Base-by-base conservation (phyloP, 2,888 invertebrate species). In the Scaptomyza cyrtandrae region DNA sequence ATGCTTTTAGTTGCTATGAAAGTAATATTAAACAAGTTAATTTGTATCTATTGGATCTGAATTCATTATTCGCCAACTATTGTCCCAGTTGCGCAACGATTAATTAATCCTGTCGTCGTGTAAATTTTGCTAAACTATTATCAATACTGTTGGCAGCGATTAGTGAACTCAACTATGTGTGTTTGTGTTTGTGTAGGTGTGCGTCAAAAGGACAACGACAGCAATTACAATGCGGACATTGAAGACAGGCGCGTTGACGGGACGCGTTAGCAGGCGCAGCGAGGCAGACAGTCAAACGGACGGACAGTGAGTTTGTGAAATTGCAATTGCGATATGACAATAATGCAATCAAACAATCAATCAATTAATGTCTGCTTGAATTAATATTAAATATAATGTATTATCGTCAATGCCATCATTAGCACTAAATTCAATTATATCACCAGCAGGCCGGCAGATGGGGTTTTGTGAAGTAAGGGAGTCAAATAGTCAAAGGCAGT, bases 281-380 rank as follows among this genome's bases (percentile, higher is more conserved):
- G 33, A 19, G 33, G 0, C 13, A 11, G 13, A 11, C 3, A 5
- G 33, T 5, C 19, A 3, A 41, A 7, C 58, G 16, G 43, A 19
- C 24, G 6, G 39, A 19, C 39, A 6, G 27, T 64, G 27, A 19
- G 37, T 43, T 37, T 54, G 19, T 63, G 78, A 70, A 83, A 77
- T 75, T 87, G 70, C 75, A 82, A 86, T 85, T 75, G 83, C 67
- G 71, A 79, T 86, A 72, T 85, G 88, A 86, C 89, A 87, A 87
- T 86, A 86, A 86, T 87, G 84, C 88, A 87, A 89, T 86, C 89
- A 89, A 89, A 79, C 78, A 89, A 86, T 86, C 85, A 89, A 85
- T 85, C 89, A 85, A 85, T 89, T 85, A 89, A 75, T 82, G 89
- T 87, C 80, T 60, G 78, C 78, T 64, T 75, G 72, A 87, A 86